Evolutionary conservation across 1,140 invertebrate genomes (phyloP), one percentile per base, ranked within the genome.

Genomic region (Artemia franciscana): DNA sequence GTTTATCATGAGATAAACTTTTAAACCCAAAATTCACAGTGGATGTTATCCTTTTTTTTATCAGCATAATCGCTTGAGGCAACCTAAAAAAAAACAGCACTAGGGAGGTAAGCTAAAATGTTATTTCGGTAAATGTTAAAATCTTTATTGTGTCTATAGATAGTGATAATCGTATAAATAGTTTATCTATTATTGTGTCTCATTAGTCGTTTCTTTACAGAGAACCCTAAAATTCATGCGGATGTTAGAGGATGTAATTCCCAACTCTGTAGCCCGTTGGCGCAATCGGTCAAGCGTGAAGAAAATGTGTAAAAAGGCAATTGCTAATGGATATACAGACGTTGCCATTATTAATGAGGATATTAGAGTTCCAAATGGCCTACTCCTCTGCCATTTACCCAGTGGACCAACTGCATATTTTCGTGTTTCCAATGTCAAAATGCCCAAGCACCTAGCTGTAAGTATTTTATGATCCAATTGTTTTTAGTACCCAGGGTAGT

Each of bases 331-430:
- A 56, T 93, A 83, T 66, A 94, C 93, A 5, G 92, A 97, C 75
- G 77, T 98, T 23, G 76, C 98, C 66, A 80, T 98, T 57, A 76
- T 98, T 4, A 96, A 97, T 76, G 92, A 98, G 75, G 85, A 98
- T 75, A 80, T 81, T 66, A 85, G 86, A 67, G 81, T 86, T 71
- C 92, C 91, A 15, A 92, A 94, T 78, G 92, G 88, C 15, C 77
- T 98, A 68, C 73, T 97, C 24, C 74, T 98, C 1, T 84, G 91
- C 66, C 93, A 98, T 76, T 77, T 98, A 63, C 95, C 95, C 1
- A 80, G 91, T 68, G 95, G 95, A 3, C 95, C 95, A 2, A 98
- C 95, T 0, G 90, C 92, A 24, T 78, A 91, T 70, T 96, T 85
- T 65, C 82, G 82, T 69, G 66, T 70, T 0, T 85, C 81, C 63